Evolutionary conservation across 2,888 invertebrate species (phyloP), one percentile per base, ranked within the genome.

Genomic region (Pollenia griseotomentosa): DNA sequence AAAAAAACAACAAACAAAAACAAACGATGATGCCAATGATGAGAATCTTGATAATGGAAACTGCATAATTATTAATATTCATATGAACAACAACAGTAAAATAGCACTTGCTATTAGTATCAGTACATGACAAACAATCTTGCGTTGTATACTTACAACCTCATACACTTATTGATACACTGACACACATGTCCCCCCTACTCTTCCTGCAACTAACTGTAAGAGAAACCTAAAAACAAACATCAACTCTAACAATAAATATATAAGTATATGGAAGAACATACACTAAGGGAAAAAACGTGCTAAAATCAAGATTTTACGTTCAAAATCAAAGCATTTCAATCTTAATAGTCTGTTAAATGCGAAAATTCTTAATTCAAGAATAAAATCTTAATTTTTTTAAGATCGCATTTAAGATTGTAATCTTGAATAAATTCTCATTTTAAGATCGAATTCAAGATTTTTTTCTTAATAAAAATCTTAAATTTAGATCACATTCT

Each of bases 41-140:
- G 33, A 16, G 19, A 23, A 68, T 61, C 12, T 63, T 55, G 44
- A 73, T 55, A 75, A 46, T 68, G 42, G 68, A 59, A 68, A 59
- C 44, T 53, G 53, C 23, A 61, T 75, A 68, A 59, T 68, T 57
- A 44, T 59, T 68, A 51, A 82, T 61, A 74, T 68, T 59, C 57
- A 74, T 74, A 44, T n/a, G 12, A 44, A 48, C 14, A 23, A 81
- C 11, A 74, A 57, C 8, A 57, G 12, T 9, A 11, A 46, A 51
- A 74, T 44, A 82, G 42, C 57, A 74, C 46, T 71, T 44, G 19
- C 23, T 65, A 40, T n/a, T 42, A 51, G 16, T 70, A 40, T 14
- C n/a, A 53, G 53, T 68, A 51, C 68, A 10, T 53, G 16, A 16
- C 16, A 59, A 59, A 61, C 19, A 51, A 12, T 51, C 16, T 74